Percentiles rank a stretch among this genome's conserved stretches.
These are phyloP conservation scores for Synanthedon formicaeformis DNA, from an alignment of 2,888 invertebrate genomes.

Conservation along the genomic window DNA sequence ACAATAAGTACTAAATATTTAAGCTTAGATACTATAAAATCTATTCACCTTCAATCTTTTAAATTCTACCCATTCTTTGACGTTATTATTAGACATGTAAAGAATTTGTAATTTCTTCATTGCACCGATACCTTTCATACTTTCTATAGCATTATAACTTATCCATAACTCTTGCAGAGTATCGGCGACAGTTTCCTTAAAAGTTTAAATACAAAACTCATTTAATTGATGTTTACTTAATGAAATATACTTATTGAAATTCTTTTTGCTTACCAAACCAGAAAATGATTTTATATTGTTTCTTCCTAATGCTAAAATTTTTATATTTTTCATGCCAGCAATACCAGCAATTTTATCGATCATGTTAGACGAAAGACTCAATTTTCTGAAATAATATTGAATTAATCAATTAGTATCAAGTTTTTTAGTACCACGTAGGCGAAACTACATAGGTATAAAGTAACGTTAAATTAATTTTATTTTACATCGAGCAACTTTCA, in stretches of 20 bases:
- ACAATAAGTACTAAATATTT: too few species aligned
- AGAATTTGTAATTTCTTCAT: conserved; percentile 85
- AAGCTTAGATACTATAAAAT: too few species aligned
- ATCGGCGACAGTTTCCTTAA: conserved; percentile 85
- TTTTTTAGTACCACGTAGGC: too few species aligned
- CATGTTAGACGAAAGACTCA: conserved; percentile 92
- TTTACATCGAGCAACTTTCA: too few species aligned
- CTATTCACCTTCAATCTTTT: conserved; percentile 31
- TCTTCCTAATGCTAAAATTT: conserved; percentile 85
- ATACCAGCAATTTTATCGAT: conserved; percentile 93
- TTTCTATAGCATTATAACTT: conserved; percentile 93
- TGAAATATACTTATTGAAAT: neutral
- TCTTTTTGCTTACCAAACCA: conserved; percentile 73
- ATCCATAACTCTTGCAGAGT: conserved; percentile 94
- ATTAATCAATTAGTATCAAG: too few species aligned
- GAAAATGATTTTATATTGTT: conserved; percentile 90
- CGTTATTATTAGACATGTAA: conserved; percentile 82
- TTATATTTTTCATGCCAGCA: conserved; percentile 83
- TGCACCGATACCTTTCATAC: conserved; percentile 85
- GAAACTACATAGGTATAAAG: too few species aligned
- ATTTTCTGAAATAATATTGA: conserved; percentile 70
- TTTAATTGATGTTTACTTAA: neutral
- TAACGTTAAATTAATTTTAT: too few species aligned
- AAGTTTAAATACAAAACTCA: neutral
- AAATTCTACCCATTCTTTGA: conserved; percentile 92